Evolutionary conservation across 2,797 vertebrate genomes (phyloP), one percentile per base, ranked within the genome.

Genomic region (Xiphophorus birchmanni): DNA sequence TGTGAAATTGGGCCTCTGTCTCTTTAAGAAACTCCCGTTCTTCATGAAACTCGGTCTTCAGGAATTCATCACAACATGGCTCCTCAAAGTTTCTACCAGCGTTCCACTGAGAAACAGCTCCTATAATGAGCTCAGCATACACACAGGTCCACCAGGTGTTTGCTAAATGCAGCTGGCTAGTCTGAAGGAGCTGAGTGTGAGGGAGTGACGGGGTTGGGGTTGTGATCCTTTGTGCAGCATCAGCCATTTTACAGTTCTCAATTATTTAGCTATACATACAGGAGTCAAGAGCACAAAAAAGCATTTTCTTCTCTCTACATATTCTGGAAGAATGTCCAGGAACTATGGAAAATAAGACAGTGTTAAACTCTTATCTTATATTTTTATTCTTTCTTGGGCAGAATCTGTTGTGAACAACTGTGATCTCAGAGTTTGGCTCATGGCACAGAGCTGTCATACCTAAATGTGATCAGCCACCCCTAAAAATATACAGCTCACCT

Each of bases 381-480:
- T 21, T 18, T 65, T 35, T 65, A 65, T 65, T 65, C 29, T 37
- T 35, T 65, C 32, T 37, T 18, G 15, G 60, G 60, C 32, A 65
- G 32, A 32, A 37, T 18, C 32, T 65, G 60, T 65, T 60, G 58
- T 60, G 13, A 32, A 65, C 11, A 18, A 65, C 6, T 65, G 32
- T 65, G 60, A 65, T 65, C 32, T 65, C 60, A 37, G 17, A 37
- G 17, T 65, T 35, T 65, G 60, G 6, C 32, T 65, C 32, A 1
- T 17, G 8, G 58, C 5, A 17, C 58, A 35, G 13, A 32, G 13
- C 13, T 63, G 58, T 63, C 58, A 35, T 32, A 63, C 32, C 7
- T 35, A 17, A 26, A 76, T 82, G 5, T 58, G 67, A 86, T 80
- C 37, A 69, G 4, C 73, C 80, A 73, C 48, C 73, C 58, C 52